Evolutionary conservation across 2,888 invertebrate genomes (phyloP).

Genomic region (Drosophila leonis): DNA sequence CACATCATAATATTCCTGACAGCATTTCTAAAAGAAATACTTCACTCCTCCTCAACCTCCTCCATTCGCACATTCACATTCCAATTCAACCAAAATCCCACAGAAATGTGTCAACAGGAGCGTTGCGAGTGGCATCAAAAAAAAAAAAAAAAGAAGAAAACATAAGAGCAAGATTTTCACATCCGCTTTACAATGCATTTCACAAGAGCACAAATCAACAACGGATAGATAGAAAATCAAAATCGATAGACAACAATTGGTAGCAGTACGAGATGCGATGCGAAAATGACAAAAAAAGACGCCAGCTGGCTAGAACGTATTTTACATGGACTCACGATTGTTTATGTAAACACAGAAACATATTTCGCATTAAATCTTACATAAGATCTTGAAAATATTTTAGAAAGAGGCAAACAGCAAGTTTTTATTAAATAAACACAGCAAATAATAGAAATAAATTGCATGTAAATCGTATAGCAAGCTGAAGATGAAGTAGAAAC

Average conservation of each 20-base stretch:
- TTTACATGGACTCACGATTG: neutral
- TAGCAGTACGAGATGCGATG: slow-evolving; percentile 1
- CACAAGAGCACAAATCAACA: slow-evolving; percentile 20
- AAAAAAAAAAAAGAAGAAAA: neutral
- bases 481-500: neutral
- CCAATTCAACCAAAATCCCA: slow-evolving; percentile 19
- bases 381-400: neutral
- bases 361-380: neutral
- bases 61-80: slow-evolving; percentile 5
- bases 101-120: slow-evolving; percentile 41
- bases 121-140: slow-evolving; percentile 9
- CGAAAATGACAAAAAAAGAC: too few species aligned
- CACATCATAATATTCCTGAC: slow-evolving; percentile 15
- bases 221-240: slow-evolving; percentile 12
- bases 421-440: neutral
- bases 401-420: too few species aligned
- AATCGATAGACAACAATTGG: slow-evolving; percentile 21
- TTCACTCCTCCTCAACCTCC: neutral
- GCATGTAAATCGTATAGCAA: neutral
- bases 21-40: neutral
- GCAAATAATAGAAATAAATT: neutral
- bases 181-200: slow-evolving; percentile 18
- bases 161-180: slow-evolving; percentile 16
- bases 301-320: neutral
- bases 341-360: neutral